Evolutionary conservation across 2,888 invertebrate species (phyloP), one percentile per base, ranked within the genome.

Genomic region (Drosophila aldrichi): DNA sequence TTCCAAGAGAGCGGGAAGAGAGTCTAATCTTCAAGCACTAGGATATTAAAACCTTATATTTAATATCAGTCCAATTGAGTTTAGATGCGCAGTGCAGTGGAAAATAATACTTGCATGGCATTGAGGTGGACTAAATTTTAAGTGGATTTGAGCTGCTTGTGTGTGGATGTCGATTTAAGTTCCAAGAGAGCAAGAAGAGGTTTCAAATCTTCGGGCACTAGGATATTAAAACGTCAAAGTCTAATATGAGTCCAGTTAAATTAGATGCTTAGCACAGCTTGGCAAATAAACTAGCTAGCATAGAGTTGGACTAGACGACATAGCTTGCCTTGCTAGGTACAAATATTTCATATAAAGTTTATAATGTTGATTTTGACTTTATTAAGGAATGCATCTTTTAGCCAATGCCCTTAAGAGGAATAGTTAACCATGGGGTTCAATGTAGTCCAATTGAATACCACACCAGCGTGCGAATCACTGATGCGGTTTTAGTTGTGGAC

Each of bases 91-190:
- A 74, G 40, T 32, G 6, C 73, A 64, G 54, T 46, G 43, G 43
- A 2, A 16, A 16, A 18, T 14, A 29, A 22, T 7, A 52, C 36
- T 46, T 57, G 66, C 0, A 41, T 59, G 57, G 75, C 80, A 79
- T 79, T 69, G 79, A 79, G 77, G 55, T 55, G 79, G 79, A 79
- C 79, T 70, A 99, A 12, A 25, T 44, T 12, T 0, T n/a, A 25
- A 25, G 40, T n/a, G 9, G 12, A 25, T 20, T 16, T 16, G 22
- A 12, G 5, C n/a, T 36, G 6, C 36, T 2, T 34, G 9, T 1
- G n/a, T 14, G 38, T 20, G 16, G 65, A 32, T 80, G 80, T 80
- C 10, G 74, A 61, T 80, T 80, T 80, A 80, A 81, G 60, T 81
- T 81, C 81, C 81, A 79, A 70, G 75, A 80, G 77, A 72, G 75